A percentile compares a stretch with the other conserved stretches of the same genome.
phyloP scores from a whole-genome alignment of 2,797 vertebrate genomes.

The Orestias chungarensis region DNA sequence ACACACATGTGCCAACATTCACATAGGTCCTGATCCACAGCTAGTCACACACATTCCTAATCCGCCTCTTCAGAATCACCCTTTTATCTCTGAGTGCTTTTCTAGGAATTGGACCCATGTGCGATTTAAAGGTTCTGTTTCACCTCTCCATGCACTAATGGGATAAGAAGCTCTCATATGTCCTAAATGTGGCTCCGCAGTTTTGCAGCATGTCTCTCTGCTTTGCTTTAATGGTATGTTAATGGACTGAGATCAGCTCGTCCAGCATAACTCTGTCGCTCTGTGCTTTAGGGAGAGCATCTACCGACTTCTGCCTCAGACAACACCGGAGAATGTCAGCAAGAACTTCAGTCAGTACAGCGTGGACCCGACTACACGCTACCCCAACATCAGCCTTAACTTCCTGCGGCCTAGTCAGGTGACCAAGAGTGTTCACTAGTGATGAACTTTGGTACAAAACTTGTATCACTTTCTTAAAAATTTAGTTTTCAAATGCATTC shows the following conservation, averaged over 20 bases:
- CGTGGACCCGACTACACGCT: conserved; percentile 94
- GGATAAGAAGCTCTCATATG: conserved; percentile 53
- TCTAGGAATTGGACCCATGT: conserved; percentile 55
- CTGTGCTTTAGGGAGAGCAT: conserved; percentile 89
- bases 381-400: conserved; percentile 94
- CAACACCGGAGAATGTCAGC: conserved; percentile 96
- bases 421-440: conserved; percentile 11
- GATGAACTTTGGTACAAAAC: not conserved
- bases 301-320: conserved; percentile 95
- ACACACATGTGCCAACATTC: conserved; percentile 14
- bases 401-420: conserved; percentile 94
- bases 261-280: not conserved
- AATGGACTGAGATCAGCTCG: not conserved
- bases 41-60: conserved; percentile 4
- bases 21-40: conserved; percentile 1
- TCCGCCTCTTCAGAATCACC: conserved; percentile 49
- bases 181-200: conserved; percentile 48
- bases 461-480: too few relatives aligned
- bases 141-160: conserved; percentile 53
- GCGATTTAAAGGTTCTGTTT: conserved; percentile 56
- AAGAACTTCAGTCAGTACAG: conserved; percentile 98
- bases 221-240: conserved; percentile 16
- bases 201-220: conserved; percentile 14
- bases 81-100: conserved; percentile 73
- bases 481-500: too few relatives aligned